Evolutionary conservation across 2,113 vertebrate species (phyloP), one percentile per base, ranked within the genome.

Genomic region (Aplodontia rufa): DNA sequence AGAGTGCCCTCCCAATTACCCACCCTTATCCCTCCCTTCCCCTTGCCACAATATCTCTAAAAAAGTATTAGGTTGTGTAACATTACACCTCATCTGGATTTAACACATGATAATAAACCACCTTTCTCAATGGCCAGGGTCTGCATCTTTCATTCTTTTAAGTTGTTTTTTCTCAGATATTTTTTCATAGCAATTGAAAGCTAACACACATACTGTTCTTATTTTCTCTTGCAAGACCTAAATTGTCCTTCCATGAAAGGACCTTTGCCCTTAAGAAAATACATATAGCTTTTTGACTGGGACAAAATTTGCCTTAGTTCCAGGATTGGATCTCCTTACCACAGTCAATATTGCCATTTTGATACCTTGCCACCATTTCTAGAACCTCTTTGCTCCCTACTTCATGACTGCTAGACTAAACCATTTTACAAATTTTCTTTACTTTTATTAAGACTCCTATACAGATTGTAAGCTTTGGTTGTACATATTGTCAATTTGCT

Each of bases 191-290:
- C 26, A 62, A 13, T 32, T 28, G 64, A 66, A 66, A 66, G 35
- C 32, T 19, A 66, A 35, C 64, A 66, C 16, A n/a, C 72, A 64
- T 17, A 26, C 53, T 87, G 87, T 90, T 72, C 28, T 80, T 68
- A 62, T 78, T 89, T 95, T 86, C 55, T 92, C 58, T 72, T 58
- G 10, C 8, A 95, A 40, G 47, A 89, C 14, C 42, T 92, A 74
- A 92, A 69, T 81, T 81, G 17, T 71, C 60, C 58, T 85, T 11
- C 66, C 47, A 32, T 64, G 19, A 75, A 85, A 94, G 47, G 81
- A 75, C 6, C 49, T 85, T 69, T 69, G 45, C 16, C 64, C n/a
- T 81, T 62, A 91, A 75, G 30, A 89, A 84, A 95, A 49, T 24
- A 66, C 24, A n/a, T 5, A 62, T 7, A 92, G 51, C 16, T 14